phyloP scores from a whole-genome alignment of 2,888 invertebrate species.

The Erebia ligea region DNA sequence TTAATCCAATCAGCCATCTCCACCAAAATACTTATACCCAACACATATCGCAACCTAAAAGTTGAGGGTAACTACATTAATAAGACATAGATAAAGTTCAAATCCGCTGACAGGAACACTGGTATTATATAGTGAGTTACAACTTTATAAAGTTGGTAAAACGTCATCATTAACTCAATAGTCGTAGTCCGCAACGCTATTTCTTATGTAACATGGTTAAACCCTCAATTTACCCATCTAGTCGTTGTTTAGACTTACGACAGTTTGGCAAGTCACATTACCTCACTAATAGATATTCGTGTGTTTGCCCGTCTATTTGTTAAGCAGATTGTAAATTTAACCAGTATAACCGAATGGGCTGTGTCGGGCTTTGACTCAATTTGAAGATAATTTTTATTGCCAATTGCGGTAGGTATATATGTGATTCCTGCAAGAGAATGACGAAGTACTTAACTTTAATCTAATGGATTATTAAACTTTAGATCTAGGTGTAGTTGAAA shows the following conservation, averaged over 20 bases:
- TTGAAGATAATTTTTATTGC: constrained; percentile 52
- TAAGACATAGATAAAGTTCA: too few species aligned
- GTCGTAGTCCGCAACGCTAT: constrained; percentile 9
- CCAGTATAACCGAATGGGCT: constrained; percentile 55
- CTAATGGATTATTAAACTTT: background rate
- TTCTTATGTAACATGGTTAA: constrained; percentile 17
- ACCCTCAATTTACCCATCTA: constrained; percentile 15
- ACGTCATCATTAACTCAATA: constrained; percentile 1
- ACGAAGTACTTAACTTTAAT: background rate
- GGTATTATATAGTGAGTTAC: too few species aligned
- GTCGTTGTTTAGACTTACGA: constrained; percentile 40
- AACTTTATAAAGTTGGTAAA: too few species aligned
- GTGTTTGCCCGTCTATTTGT: constrained; percentile 52
- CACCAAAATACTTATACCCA: too few species aligned
- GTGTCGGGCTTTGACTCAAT: constrained; percentile 48
- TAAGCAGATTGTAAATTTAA: constrained; percentile 60
- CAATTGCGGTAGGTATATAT: constrained; percentile 28
- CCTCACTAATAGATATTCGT: constrained; percentile 46
- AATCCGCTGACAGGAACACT: background rate
- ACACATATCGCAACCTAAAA: too few species aligned
- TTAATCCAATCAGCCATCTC: too few species aligned
- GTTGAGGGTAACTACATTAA: too few species aligned
- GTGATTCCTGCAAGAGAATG: background rate
- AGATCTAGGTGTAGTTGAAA: too few species aligned
- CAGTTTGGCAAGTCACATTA: constrained; percentile 45